A percentile compares a stretch with the other conserved stretches of the same genome.
These are phyloP conservation scores for Cranoglanis bouderius DNA, from an alignment of 2,113 vertebrate genomes.

Conservation along the genomic window DNA sequence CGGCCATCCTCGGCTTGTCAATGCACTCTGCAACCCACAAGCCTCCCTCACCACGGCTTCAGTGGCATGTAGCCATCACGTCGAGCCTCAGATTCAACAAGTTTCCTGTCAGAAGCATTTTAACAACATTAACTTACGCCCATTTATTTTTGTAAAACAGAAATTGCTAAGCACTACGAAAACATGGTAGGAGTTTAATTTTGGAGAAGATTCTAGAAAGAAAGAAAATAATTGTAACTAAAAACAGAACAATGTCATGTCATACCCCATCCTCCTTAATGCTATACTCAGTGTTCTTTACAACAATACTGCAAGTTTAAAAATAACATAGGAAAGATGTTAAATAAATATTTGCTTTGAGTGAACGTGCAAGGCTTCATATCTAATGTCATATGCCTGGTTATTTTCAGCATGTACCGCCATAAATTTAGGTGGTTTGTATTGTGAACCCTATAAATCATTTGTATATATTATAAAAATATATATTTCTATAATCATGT, in stretches of 20 bases:
- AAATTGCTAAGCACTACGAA: background rate
- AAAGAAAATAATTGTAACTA: background rate
- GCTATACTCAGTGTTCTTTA: background rate
- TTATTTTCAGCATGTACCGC: slow-evolving; percentile 9
- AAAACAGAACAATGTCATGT: background rate
- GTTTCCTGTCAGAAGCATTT: slow-evolving; percentile 48
- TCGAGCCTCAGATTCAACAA: slow-evolving; percentile 47
- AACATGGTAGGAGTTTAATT: background rate
- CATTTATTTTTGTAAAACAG: background rate
- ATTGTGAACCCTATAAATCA: slow-evolving; percentile 3
- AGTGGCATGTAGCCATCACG: slow-evolving; percentile 31
- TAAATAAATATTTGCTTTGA: slow-evolving; percentile 6
- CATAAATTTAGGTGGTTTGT: slow-evolving; percentile 3
- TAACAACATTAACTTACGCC: slow-evolving; percentile 10
- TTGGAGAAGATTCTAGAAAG: background rate
- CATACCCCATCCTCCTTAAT: background rate
- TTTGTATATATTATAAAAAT: background rate
- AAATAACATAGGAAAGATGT: slow-evolving; percentile 4
- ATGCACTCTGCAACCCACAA: slow-evolving; percentile 17
- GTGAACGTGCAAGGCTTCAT: background rate
- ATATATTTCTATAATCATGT: background rate
- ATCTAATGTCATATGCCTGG: background rate
- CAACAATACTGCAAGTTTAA: background rate
- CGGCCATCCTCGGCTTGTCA: slow-evolving; percentile 70
- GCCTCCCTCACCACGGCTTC: slow-evolving; percentile 10